Percentiles rank a stretch among this genome's conserved stretches.
phyloP scores from a whole-genome alignment of 37 sponge, comb jelly and placozoan genomes.

The Amphimedon queenslandica region DNA sequence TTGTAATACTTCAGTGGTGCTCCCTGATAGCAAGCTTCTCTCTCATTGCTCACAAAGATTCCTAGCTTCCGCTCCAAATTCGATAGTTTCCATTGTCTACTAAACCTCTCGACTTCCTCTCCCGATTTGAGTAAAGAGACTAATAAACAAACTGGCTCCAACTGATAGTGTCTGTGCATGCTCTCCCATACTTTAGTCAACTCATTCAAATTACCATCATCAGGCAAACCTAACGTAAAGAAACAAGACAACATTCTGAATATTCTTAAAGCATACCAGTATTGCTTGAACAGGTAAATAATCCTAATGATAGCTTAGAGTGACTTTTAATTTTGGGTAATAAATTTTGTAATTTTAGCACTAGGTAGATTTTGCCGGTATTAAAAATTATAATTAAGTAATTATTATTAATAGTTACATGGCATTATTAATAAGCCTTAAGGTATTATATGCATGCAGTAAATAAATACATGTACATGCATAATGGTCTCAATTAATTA shows the following conservation, averaged over 20 bases:
- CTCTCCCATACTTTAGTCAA: constrained; percentile 64
- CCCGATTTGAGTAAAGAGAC: constrained; percentile 41
- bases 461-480: background rate
- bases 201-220: constrained; percentile 40
- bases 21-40: background rate
- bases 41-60: constrained; percentile 42
- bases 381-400: too few species aligned
- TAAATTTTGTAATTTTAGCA: too few species aligned
- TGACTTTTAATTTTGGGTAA: too few species aligned
- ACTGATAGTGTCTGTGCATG: constrained; percentile 8
- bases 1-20: constrained; percentile 67
- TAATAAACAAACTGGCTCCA: constrained; percentile 76
- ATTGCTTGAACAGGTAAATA: background rate
- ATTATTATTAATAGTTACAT: too few species aligned
- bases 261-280: too few species aligned
- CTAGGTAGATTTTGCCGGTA: too few species aligned
- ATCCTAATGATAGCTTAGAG: background rate
- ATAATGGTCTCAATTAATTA: constrained; percentile 2
- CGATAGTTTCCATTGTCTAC: constrained; percentile 80
- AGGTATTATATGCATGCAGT: background rate
- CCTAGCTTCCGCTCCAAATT: constrained; percentile 67
- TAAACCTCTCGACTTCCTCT: constrained; percentile 39
- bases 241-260: too few species aligned
- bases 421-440: background rate
- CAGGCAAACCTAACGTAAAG: constrained; percentile 74